These are phyloP conservation scores for Sternarchorhynchus goeldii DNA, from an alignment of 2,797 vertebrate genomes.

Conservation along the genomic window DNA sequence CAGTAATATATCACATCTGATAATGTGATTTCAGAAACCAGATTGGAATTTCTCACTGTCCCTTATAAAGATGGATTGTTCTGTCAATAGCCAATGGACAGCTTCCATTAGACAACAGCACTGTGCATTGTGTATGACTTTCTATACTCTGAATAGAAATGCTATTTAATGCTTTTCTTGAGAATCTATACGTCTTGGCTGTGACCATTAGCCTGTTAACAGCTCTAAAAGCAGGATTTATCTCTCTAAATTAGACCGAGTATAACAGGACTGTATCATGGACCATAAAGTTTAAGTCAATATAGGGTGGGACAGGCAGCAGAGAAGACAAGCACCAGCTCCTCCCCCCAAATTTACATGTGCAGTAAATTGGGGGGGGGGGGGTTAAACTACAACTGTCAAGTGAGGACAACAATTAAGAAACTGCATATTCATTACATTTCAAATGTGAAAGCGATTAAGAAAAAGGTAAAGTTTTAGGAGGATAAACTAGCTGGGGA, in stretches of 20 bases:
- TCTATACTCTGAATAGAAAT: slow-evolving; percentile 76
- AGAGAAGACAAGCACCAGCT: slow-evolving; percentile 76
- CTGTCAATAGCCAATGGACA: slow-evolving; percentile 91
- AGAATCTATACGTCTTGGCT: slow-evolving; percentile 83
- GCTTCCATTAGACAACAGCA: slow-evolving; percentile 77
- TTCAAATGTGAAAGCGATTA: background rate
- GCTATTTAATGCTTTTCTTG: slow-evolving; percentile 86
- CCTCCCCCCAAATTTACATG: slow-evolving; percentile 58
- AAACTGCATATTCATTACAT: background rate
- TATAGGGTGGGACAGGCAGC: slow-evolving; percentile 79
- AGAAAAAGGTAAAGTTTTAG: background rate
- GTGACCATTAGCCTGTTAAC: slow-evolving; percentile 94
- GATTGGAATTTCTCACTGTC: slow-evolving; percentile 94
- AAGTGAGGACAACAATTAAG: background rate
- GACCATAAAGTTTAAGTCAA: slow-evolving; percentile 97
- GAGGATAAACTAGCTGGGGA: background rate
- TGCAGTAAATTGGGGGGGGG: background rate
- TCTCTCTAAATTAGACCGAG: slow-evolving; percentile 88
- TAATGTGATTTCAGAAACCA: slow-evolving; percentile 90
- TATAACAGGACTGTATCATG: slow-evolving; percentile 88
- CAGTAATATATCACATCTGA: slow-evolving; percentile 87
- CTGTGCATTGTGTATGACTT: slow-evolving; percentile 81
- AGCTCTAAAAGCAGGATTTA: slow-evolving; percentile 95
- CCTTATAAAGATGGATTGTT: slow-evolving; percentile 96
- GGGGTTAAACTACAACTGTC: background rate